phyloP scores from a whole-genome alignment of 2,113 vertebrate species.

The Psittacus erithacus region DNA sequence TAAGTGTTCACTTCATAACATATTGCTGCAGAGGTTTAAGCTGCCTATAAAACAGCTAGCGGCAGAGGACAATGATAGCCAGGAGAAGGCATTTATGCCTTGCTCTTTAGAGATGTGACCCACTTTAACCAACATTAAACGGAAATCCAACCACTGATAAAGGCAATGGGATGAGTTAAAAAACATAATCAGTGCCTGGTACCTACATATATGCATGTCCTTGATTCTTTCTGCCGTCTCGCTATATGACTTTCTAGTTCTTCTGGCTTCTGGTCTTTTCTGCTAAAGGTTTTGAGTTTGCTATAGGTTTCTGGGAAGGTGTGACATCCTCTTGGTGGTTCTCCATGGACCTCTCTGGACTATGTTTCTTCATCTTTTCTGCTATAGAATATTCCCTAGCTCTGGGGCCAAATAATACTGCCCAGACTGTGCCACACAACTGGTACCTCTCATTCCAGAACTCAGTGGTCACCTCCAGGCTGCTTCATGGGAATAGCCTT shows the following conservation, averaged over 20 bases:
- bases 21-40: neutral
- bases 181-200: neutral
- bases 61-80: neutral
- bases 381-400: neutral
- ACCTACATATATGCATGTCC: rapidly evolving
- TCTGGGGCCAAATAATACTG: neutral
- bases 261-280: neutral
- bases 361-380: neutral
- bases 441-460: neutral
- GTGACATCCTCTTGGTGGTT: neutral
- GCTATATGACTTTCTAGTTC: neutral
- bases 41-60: neutral
- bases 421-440: neutral
- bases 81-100: neutral
- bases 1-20: neutral
- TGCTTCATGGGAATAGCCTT: neutral
- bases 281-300: neutral
- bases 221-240: neutral
- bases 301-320: neutral
- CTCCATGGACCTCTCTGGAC: neutral
- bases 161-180: neutral
- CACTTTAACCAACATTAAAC: neutral
- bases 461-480: neutral
- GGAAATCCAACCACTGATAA: neutral
- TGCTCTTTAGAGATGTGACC: neutral